Percentiles rank a stretch among this genome's conserved stretches.
phyloP scores from a whole-genome alignment of 2,113 vertebrate genomes.

The Sigmodon hispidus region DNA sequence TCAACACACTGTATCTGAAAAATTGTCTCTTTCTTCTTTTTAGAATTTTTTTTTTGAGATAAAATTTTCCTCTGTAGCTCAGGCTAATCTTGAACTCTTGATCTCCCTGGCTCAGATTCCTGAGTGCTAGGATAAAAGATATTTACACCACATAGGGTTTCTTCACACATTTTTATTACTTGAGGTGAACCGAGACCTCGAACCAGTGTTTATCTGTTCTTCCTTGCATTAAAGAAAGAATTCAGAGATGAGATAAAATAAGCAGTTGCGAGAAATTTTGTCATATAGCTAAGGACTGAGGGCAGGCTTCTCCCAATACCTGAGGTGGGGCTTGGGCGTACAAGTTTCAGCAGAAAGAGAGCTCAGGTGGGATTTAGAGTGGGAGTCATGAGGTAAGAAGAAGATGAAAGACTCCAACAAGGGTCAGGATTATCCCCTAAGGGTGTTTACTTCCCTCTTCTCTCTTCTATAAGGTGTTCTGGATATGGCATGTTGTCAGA shows the following conservation, averaged over 20 bases:
- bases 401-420: rapidly evolving
- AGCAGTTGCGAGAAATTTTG: background rate
- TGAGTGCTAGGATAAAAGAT: background rate
- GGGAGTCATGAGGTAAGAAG: background rate
- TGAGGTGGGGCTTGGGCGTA: background rate
- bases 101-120: background rate
- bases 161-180: background rate
- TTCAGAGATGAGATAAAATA: background rate
- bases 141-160: background rate
- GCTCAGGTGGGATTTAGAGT: background rate
- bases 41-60: background rate
- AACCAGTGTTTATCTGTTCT: background rate
- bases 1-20: background rate
- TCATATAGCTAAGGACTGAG: background rate
- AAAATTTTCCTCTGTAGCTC: background rate
- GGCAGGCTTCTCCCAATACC: background rate
- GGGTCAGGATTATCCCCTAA: background rate
- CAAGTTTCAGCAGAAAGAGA: background rate
- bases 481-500: background rate
- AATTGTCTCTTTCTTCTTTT: background rate
- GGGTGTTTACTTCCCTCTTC: background rate
- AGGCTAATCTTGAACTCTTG: background rate
- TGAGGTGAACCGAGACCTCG: background rate
- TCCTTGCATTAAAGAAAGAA: background rate
- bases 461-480: background rate